Evolutionary conservation across 2,113 vertebrate genomes (phyloP), one percentile per base, ranked within the genome.

Genomic region (Corvus hawaiiensis): DNA sequence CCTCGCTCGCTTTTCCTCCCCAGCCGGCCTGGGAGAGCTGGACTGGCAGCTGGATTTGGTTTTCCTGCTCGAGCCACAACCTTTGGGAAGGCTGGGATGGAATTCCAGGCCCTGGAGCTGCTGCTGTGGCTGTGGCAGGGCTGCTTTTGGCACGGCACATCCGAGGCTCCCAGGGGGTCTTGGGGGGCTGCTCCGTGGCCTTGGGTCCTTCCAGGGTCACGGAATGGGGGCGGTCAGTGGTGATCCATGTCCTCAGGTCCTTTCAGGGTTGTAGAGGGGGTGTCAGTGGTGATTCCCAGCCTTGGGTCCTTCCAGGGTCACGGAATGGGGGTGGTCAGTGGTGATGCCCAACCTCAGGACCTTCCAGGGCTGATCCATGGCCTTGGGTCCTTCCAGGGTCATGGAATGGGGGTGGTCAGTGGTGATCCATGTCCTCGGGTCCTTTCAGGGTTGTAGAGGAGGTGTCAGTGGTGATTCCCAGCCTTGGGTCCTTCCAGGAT

Each of bases 1-100:
- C 93, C 77, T 80, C 33, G 73, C 96, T 93, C 51, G 15, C 46
- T 81, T 97, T 95, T 85, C 95, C 74, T 76, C 59, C 49, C 54
- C 56, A 4, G 62, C 3, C 3, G 85, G 71, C 59, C 22, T 61
- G 82, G 61, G 46, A 94, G 83, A 69, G 84, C 77, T 56, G 87
- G 69, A 13, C 41, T 83, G 73, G 68, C 55, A 41, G 69, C 27
- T 24, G 2, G 18, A 5, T 15, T 72, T 23, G 5, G 10, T 41
- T 73, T 44, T 22, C 12, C 41, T 24, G 54, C 10, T 12, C 1
- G 3, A 24, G 49, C 39, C 56, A 1, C 23, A 20, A 10, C 49
- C 43, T 89, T 46, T 32, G 5, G 32, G 48, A 37, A 43, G 59
- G 66, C n/a, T 1, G 27, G 86, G 95, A 67, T 49, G 90, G 14